These are phyloP conservation scores for Nylanderia fulva DNA, from an alignment of 1,140 invertebrate genomes.

Conservation along the genomic window DNA sequence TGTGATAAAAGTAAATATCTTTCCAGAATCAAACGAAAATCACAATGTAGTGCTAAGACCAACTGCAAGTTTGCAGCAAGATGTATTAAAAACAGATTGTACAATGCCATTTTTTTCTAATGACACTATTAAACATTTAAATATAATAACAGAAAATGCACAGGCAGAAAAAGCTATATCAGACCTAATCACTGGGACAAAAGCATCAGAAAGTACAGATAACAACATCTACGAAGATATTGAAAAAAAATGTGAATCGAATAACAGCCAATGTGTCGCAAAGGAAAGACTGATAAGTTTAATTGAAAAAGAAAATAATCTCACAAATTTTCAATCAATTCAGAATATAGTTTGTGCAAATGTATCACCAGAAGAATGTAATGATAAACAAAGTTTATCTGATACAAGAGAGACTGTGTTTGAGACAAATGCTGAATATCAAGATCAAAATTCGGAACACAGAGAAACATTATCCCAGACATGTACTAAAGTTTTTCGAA, in stretches of 20 bases:
- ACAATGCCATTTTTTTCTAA: conserved; percentile 43
- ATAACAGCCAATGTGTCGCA: background rate
- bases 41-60: background rate
- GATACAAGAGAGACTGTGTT: conserved; percentile 1
- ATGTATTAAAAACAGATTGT: conserved; percentile 46
- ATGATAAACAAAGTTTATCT: background rate
- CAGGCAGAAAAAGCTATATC: conserved; percentile 37
- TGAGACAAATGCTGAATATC: background rate
- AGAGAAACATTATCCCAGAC: conserved; percentile 62
- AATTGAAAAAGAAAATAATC: conserved; percentile 12
- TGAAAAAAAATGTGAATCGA: conserved; percentile 9
- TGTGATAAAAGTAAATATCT: conserved; percentile 32
- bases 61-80: conserved; percentile 36
- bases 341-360: conserved; percentile 11
- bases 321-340: conserved; percentile 41
- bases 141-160: conserved; percentile 9
- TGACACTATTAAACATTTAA: conserved; percentile 49
- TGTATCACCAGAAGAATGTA: conserved; percentile 10
- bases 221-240: background rate
- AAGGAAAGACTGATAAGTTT: conserved; percentile 21
- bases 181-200: conserved; percentile 22
- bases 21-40: conserved; percentile 22
- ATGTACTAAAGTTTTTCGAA: conserved; percentile 62
- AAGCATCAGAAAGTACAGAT: background rate
- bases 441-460: conserved; percentile 35